These are phyloP conservation scores for Acanthaster planci DNA, from an alignment of 35 echinoderm and acorn worm species.

Conservation along the genomic window DNA sequence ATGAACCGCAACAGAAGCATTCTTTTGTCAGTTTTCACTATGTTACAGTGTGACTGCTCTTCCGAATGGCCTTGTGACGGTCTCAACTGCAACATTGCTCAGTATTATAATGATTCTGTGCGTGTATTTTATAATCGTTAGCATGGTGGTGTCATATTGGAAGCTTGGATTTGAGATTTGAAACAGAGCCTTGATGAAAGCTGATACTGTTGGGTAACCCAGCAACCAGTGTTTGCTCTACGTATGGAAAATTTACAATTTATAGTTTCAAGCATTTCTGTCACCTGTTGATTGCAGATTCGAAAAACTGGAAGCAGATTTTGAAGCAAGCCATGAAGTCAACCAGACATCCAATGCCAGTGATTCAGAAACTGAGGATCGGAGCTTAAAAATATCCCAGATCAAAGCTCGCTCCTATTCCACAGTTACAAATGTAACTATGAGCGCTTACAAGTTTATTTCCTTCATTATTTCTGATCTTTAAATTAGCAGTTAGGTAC, in stretches of 20 bases:
- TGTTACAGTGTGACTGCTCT: too few species aligned
- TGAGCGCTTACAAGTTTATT: neutral
- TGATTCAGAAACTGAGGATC: neutral
- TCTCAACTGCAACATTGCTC: too few species aligned
- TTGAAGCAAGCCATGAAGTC: neutral
- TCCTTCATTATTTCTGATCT: too few species aligned
- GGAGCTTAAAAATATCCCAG: neutral
- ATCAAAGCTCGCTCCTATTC: neutral
- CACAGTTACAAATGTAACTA: neutral
- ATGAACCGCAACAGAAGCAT: too few species aligned
- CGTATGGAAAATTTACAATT: neutral
- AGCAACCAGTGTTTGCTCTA: neutral
- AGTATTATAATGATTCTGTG: neutral
- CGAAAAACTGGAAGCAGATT: neutral
- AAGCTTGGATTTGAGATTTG: neutral
- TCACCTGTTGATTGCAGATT: neutral
- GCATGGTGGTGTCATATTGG: neutral
- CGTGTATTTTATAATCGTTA: neutral
- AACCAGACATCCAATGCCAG: neutral
- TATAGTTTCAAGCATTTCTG: neutral
- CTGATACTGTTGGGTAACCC: neutral
- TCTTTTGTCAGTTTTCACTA: too few species aligned
- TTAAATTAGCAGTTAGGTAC: too few species aligned
- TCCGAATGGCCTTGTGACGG: too few species aligned
- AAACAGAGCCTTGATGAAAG: neutral